phyloP scores from a whole-genome alignment of 2,888 invertebrate genomes.

The Seladonia tumulorum region DNA sequence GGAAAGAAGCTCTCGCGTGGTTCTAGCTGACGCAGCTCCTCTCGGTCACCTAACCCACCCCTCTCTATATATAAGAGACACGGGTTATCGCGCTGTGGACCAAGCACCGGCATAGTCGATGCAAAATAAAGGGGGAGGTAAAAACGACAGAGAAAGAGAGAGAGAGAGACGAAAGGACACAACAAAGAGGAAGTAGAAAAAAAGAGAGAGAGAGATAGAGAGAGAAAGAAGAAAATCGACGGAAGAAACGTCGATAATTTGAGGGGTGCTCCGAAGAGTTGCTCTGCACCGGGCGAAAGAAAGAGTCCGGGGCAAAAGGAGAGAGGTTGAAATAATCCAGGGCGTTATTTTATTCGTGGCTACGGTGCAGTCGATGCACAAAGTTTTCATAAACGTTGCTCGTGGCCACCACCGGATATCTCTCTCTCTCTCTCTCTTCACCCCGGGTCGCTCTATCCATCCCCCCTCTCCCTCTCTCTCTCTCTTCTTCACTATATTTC shows the following conservation, averaged over 20 bases:
- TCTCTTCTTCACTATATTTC: background rate
- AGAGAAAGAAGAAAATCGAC: background rate
- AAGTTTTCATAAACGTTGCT: conserved; percentile 80
- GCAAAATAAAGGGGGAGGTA: background rate
- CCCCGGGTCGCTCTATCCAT: background rate
- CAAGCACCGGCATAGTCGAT: conserved; percentile 49
- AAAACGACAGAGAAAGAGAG: background rate
- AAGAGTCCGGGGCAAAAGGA: background rate
- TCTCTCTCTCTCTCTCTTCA: background rate
- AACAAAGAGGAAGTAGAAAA: too few species aligned
- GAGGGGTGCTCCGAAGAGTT: conserved; percentile 38
- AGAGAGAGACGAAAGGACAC: background rate
- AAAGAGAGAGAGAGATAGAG: background rate
- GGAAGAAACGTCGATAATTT: conserved; percentile 55
- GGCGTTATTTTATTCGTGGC: conserved; percentile 71
- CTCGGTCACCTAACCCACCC: background rate
- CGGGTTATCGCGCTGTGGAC: background rate
- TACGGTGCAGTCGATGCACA: conserved; percentile 75
- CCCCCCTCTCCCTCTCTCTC: background rate
- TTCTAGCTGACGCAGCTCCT: background rate
- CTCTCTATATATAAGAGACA: background rate
- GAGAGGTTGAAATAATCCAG: conserved; percentile 63
- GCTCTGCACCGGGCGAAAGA: conserved; percentile 24
- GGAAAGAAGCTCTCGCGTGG: background rate
- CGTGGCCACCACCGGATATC: conserved; percentile 59